Evolutionary conservation across 2,888 invertebrate genomes (phyloP).

Genomic region (Camptogramma bilineatum): DNA sequence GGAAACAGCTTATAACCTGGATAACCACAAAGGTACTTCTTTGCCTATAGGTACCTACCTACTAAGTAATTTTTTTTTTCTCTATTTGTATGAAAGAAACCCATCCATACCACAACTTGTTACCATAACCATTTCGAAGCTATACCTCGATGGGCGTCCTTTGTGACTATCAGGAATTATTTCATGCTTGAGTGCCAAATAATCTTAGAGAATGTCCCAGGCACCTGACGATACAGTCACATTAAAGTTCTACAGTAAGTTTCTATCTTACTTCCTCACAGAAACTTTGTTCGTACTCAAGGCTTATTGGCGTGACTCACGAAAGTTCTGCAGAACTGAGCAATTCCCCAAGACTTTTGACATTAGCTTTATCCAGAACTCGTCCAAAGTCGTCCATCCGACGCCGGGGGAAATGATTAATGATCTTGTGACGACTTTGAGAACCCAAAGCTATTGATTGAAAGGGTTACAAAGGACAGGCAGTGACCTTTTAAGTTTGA

Average conservation of each 20-base stretch:
- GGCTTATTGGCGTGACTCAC: background rate
- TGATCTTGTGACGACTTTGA: slow-evolving; percentile 22
- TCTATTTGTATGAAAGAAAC: too few species aligned
- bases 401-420: slow-evolving; percentile 28
- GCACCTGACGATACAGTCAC: too few species aligned
- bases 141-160: too few species aligned
- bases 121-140: too few species aligned
- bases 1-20: too few species aligned
- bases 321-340: slow-evolving; percentile 2
- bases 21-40: too few species aligned
- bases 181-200: too few species aligned
- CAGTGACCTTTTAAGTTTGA: slow-evolving; percentile 13
- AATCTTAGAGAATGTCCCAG: too few species aligned
- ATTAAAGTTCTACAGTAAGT: background rate
- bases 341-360: slow-evolving; percentile 3
- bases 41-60: too few species aligned
- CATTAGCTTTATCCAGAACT: slow-evolving; percentile 13
- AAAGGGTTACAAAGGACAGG: slow-evolving; percentile 22
- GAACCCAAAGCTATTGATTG: slow-evolving; percentile 27
- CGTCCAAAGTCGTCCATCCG: slow-evolving; percentile 18
- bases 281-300: background rate
- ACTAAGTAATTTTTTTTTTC: too few species aligned
- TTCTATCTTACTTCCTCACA: background rate
- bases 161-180: too few species aligned
- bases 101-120: too few species aligned